Evolutionary conservation across 2,797 vertebrate species (phyloP).

Genomic region (Alauda arvensis): DNA sequence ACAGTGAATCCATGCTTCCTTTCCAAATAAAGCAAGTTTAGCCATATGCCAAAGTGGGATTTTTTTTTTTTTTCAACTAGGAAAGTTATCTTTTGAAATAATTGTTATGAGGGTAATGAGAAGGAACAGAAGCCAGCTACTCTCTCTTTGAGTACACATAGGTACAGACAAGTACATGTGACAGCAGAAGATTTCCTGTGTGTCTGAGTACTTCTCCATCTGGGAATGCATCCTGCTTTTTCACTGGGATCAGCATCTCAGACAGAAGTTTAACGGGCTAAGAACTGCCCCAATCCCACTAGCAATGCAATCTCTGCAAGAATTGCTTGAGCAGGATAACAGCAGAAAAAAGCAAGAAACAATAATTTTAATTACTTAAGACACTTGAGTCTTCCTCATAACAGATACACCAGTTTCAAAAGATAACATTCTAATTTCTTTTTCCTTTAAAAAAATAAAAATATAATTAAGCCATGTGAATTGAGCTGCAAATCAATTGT

Average conservation of each 20-base stretch:
- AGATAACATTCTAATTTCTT: background rate
- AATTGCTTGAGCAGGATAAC: background rate
- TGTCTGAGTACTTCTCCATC: background rate
- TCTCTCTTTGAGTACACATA: background rate
- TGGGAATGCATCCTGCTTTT: background rate
- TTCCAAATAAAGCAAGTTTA: background rate
- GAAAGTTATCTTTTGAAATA: background rate
- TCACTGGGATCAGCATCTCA: background rate
- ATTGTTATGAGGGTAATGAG: background rate
- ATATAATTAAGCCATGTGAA: background rate
- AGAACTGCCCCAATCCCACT: background rate
- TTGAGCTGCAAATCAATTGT: background rate
- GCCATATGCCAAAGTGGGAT: background rate
- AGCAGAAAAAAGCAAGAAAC: background rate
- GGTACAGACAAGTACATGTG: background rate
- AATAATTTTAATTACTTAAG: background rate
- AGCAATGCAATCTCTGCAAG: background rate
- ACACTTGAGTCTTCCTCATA: background rate
- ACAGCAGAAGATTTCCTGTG: background rate
- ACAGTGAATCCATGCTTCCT: background rate
- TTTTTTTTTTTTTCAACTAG: background rate
- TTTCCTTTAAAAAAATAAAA: background rate
- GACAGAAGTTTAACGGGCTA: background rate
- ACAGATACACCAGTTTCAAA: background rate
- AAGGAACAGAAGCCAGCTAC: background rate